Percentiles rank a stretch among this genome's conserved stretches.
phyloP scores from a whole-genome alignment of 1,140 invertebrate genomes.

The Andricus grossulariae region DNA sequence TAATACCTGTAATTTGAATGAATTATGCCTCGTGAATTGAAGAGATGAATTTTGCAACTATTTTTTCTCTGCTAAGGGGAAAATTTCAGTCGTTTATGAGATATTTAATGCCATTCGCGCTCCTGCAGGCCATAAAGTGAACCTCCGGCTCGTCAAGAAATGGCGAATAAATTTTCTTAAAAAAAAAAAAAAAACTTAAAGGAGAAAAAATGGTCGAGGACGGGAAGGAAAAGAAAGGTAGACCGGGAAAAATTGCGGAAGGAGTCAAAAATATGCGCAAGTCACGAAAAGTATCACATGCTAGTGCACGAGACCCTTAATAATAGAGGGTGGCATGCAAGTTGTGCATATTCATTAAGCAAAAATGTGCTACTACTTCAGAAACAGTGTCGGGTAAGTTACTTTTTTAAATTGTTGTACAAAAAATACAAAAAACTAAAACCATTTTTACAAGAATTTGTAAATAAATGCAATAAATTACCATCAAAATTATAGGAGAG shows the following conservation, averaged over 20 bases:
- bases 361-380: no score
- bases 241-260: background rate
- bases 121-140: background rate
- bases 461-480: no score
- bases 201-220: background rate
- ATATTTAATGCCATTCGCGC: conserved; percentile 13
- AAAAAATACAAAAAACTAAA: no score
- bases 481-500: no score
- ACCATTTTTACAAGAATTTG: no score
- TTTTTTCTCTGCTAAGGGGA: background rate
- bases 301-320: background rate
- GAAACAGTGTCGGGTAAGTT: no score
- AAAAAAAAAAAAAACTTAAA: conserved; percentile 19
- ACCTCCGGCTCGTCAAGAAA: background rate
- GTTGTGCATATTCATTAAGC: no score
- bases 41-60: background rate
- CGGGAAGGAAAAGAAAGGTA: conserved; percentile 1
- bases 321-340: no score
- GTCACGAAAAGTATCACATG: background rate
- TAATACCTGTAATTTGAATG: background rate
- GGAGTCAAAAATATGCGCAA: conserved; percentile 18
- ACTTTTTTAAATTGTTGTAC: no score
- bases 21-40: background rate
- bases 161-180: conserved; percentile 4
- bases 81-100: conserved; percentile 23